phyloP scores from a whole-genome alignment of 2,113 vertebrate species.

The Uria aalge region DNA sequence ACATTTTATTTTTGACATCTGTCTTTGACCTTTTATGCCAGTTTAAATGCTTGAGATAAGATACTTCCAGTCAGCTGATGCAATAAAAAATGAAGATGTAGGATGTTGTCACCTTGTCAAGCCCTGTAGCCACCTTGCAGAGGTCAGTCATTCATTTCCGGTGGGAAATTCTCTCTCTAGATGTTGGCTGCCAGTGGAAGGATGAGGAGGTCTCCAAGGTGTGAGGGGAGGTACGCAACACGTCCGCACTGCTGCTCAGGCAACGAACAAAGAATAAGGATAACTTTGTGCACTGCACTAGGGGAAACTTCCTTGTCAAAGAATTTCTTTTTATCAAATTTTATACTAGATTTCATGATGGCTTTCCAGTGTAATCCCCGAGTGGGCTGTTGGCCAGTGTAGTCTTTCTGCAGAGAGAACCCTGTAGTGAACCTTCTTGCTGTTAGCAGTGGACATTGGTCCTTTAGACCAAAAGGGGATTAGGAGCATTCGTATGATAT shows the following conservation, averaged over 20 bases:
- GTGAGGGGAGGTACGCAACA: background rate
- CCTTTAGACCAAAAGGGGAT: background rate
- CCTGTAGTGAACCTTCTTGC: background rate
- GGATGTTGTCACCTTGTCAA: background rate
- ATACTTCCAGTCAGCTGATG: background rate
- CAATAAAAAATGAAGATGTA: background rate
- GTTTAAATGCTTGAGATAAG: background rate
- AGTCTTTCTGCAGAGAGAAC: background rate
- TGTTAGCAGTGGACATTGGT: background rate
- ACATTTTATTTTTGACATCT: background rate
- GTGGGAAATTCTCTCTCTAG: background rate
- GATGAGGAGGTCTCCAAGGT: background rate
- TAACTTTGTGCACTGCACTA: background rate
- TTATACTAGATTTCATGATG: background rate
- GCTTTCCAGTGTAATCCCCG: background rate
- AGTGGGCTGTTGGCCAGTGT: background rate
- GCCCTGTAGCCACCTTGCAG: background rate
- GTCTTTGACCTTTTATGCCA: background rate
- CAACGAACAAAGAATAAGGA: background rate
- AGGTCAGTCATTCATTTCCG: background rate
- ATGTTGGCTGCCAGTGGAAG: rapidly evolving
- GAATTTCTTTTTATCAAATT: background rate
- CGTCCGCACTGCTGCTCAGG: background rate
- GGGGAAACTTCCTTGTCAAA: background rate
- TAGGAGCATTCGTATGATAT: background rate